A percentile compares a stretch with the other conserved stretches of the same genome.
These are phyloP conservation scores for Trachelus troglodyta DNA, from an alignment of 2,888 invertebrate genomes.

Conservation along the genomic window DNA sequence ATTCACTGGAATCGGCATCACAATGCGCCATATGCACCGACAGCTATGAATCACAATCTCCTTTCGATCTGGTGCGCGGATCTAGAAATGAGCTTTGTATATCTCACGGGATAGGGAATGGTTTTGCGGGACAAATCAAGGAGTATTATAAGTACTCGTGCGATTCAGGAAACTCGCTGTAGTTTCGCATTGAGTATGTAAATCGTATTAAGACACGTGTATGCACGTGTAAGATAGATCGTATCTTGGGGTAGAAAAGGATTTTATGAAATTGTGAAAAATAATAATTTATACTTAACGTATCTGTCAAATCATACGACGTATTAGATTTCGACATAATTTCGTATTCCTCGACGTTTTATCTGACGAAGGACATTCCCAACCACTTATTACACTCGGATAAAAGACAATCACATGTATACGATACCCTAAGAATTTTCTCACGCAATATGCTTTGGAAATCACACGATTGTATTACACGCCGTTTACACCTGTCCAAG, in stretches of 20 bases:
- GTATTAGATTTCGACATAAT: background rate
- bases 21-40: conserved; percentile 16
- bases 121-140: background rate
- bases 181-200: background rate
- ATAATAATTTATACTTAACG: background rate
- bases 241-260: background rate
- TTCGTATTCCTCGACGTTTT: background rate
- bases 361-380: background rate
- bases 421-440: background rate
- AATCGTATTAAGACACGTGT: background rate
- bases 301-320: background rate
- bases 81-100: conserved; percentile 1
- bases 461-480: background rate
- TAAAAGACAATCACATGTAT: background rate
- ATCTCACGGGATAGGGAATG: background rate
- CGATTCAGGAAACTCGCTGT: background rate
- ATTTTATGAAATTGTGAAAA: background rate
- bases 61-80: conserved; percentile 19
- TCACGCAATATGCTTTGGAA: background rate
- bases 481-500: background rate
- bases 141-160: background rate
- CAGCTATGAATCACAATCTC: conserved; percentile 18
- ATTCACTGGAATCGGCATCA: conserved; percentile 2
- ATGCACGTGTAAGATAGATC: background rate
- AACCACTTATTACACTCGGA: background rate